A percentile compares a stretch with the other conserved stretches of the same genome.
Conservation (phyloP, 1,140 invertebrate species). For the Lucilia sericata region DNA sequence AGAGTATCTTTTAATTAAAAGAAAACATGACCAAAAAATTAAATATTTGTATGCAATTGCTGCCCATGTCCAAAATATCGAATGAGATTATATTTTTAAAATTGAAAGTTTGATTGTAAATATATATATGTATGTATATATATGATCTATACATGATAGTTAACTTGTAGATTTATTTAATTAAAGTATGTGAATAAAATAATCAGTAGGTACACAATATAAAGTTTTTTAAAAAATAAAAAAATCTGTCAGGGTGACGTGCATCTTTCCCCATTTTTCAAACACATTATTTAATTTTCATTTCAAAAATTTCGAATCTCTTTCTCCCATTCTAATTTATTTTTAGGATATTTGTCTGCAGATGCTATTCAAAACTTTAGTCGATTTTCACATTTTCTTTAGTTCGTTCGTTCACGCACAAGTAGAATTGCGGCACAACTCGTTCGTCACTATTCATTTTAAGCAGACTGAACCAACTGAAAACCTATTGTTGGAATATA, state of each 20-base stretch:
- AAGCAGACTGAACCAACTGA: not conserved
- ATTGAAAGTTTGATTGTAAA: no score
- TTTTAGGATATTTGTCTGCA: conserved; percentile 39
- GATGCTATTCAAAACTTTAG: conserved; percentile 33
- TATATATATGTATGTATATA: no score
- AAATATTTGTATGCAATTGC: no score
- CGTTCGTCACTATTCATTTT: not conserved
- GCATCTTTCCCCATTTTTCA: not conserved
- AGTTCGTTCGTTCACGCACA: conserved; percentile 38
- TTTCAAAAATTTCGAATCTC: conserved; percentile 10
- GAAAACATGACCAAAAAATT: no score
- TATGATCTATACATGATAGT: no score
- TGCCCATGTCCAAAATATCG: no score
- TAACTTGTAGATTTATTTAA: no score
- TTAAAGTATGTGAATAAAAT: no score
- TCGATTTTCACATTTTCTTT: conserved; percentile 44
- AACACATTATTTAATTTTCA: not conserved
- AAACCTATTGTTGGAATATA: not conserved
- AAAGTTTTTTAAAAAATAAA: no score
- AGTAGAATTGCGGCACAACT: conserved; percentile 39
- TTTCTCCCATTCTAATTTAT: conserved; percentile 43
- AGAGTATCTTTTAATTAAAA: no score
- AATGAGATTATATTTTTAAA: no score
- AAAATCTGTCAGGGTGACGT: not conserved
- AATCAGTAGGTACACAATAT: no score